Base-by-base conservation (phyloP, 2,888 invertebrate genomes). In the Acronicta aceris region DNA sequence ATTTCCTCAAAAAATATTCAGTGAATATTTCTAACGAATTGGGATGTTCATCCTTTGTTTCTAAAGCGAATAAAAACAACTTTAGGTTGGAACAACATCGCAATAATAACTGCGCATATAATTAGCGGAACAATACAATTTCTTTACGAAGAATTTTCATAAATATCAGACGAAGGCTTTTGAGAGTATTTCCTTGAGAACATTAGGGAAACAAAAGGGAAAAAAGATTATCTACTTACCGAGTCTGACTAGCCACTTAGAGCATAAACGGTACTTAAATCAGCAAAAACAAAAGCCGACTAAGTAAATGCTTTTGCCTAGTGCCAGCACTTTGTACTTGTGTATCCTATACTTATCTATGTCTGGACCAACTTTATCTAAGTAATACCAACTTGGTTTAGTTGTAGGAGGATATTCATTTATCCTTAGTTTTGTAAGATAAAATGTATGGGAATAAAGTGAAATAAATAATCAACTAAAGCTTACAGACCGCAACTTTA, bases 241-340 rank as follows among this genome's bases (percentile, higher is more conserved):
- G 78, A 84, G 81, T 84, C 82, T 66, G 84, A 83, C 83, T 79
- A 83, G 79, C 86, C 87, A 87, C 86, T 89, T 87, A 84, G 78
- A 82, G 80, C 73, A 82, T 85, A 85, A 90, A 86, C 81, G 86
- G 81, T 86, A 79, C 83, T 88, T 85, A 87, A 88, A 87, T 81
- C 87, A 84, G 86, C 85, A 88, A 90, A 90, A 90, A 89, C 89
- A 88, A 89, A 86, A 83, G 81, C 85, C 82, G 75, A 79, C 79
- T 83, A 84, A 87, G 84, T 83, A 86, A 84, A 83, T 73, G 82
- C 71, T 83, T 82, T 81, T 72, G 71, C 74, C 80, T 79, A 79
- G 74, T 79, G 79, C 78, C 76, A 80, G 82, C 82, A 78, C 79
- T 82, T 82, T 76, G 79, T 86, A 78, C 67, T 79, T 72, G 59